phyloP scores from a whole-genome alignment of 2,797 vertebrate genomes.

The Tenualosa thibaudeaui region DNA sequence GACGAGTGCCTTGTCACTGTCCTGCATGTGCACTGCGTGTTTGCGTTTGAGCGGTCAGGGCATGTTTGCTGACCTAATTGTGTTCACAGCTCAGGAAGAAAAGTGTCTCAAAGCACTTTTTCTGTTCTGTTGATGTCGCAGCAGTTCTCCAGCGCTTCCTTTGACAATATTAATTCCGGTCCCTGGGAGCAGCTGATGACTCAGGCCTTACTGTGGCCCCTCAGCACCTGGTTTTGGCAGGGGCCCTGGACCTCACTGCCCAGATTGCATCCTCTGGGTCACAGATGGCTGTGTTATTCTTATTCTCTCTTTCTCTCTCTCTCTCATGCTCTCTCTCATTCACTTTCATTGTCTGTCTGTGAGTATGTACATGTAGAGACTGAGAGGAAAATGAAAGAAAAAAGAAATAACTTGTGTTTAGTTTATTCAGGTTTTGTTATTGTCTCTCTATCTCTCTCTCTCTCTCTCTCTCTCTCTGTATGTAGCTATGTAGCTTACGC shows the following conservation, averaged over 20 bases:
- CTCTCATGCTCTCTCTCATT: too few species aligned
- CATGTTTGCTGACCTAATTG: constrained; percentile 47
- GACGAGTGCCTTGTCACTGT: not conserved
- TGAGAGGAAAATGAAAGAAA: too few species aligned
- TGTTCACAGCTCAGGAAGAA: constrained; percentile 57
- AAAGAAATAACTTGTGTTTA: too few species aligned
- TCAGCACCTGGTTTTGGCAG: not conserved
- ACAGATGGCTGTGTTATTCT: constrained; percentile 13
- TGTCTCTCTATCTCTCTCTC: too few species aligned
- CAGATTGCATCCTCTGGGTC: not conserved
- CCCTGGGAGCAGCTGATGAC: constrained; percentile 63
- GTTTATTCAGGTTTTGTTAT: too few species aligned
- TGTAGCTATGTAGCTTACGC: too few species aligned
- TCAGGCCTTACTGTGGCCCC: constrained; percentile 44
- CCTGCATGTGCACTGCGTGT: constrained; percentile 49
- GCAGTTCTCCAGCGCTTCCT: constrained; percentile 27
- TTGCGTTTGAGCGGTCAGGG: constrained; percentile 59
- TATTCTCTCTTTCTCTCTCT: not conserved
- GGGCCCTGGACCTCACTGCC: constrained; percentile 1
- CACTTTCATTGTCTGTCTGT: not conserved
- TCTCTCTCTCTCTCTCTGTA: too few species aligned
- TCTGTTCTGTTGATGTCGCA: constrained; percentile 71
- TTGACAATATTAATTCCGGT: constrained; percentile 72
- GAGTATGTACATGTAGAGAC: not conserved
- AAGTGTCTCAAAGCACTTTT: constrained; percentile 67